Percentiles rank a stretch among this genome's conserved stretches.
Evolutionary conservation across 2,888 invertebrate species (phyloP).

Genomic region (Leptopilina myrica): DNA sequence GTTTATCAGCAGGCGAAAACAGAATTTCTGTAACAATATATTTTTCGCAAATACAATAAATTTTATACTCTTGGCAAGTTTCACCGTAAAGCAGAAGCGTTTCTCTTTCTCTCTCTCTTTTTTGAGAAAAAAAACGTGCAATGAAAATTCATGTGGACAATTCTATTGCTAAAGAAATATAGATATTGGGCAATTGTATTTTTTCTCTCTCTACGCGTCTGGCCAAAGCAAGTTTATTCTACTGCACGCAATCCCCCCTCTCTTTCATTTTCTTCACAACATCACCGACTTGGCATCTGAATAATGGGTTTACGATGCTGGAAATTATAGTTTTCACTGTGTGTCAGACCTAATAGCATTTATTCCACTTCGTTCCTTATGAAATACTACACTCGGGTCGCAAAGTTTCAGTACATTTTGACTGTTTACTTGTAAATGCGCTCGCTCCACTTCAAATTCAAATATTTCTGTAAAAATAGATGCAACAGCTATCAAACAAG

Average conservation of each 20-base stretch:
- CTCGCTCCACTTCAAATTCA: no score
- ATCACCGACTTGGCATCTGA: constrained; percentile 38
- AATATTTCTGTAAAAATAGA: no score
- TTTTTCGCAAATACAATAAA: constrained; percentile 17
- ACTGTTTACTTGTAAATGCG: no score
- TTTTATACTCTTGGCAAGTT: constrained; percentile 23
- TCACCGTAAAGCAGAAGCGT: not conserved
- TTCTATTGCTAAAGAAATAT: constrained; percentile 26
- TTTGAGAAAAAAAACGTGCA: constrained; percentile 24
- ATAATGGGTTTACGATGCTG: constrained; percentile 42
- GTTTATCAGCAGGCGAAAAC: not conserved
- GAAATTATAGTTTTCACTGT: constrained; percentile 22
- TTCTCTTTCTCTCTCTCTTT: not conserved
- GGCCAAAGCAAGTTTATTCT: constrained; percentile 29
- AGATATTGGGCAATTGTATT: constrained; percentile 32
- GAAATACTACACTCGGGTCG: no score
- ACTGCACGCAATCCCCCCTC: constrained; percentile 39
- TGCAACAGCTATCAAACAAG: no score
- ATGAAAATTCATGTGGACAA: constrained; percentile 33
- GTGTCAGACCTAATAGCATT: not conserved
- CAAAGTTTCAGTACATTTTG: no score
- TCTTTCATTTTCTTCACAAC: not conserved
- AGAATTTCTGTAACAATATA: constrained; percentile 6
- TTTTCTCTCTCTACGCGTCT: not conserved
- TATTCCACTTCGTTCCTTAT: constrained; percentile 2